Base-by-base conservation (phyloP, 2,888 invertebrate species). In the Drosophila lacicola region DNA sequence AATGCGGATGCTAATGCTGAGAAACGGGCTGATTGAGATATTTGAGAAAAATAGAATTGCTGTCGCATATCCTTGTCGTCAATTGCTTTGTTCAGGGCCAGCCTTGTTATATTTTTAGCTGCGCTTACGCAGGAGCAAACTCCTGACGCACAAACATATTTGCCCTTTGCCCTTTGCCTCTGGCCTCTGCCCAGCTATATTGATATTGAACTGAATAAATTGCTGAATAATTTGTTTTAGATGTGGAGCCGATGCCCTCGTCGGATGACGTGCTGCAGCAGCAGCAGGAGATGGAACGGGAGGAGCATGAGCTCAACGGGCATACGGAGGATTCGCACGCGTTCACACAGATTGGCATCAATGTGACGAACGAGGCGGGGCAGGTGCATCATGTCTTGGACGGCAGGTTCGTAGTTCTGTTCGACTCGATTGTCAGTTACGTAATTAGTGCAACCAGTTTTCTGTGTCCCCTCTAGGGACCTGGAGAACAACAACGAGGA, bases 341-440 rank as follows among this genome's bases (percentile, higher is more conserved):
- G 19, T 90, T 91, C 66, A 76, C 91, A 73, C 88, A 90, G 69
- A 90, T 92, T 61, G 90, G 90, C 55, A 92, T 92, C 60, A 92
- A 91, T 86, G 90, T 92, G 70, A 92, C 91, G 57, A 92, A 92
- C 72, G 92, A 93, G 82, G 78, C 86, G 80, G 92, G 92, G 2
- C 91, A 92, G 79, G 87, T 91, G 65, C 91, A 90, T 55, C 91
- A 90, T 55, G 89, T 90, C 8, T 73, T 92, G 19, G 89, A 91
- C 21, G 90, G 90, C 78, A 91, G 91, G 91, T 91, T 80, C 88
- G 82, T 81, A 82, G 89, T 88, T 83, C 81, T 77, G 51, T 69
- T 63, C 29, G n/a, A 25, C 72, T 75, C 66, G 63, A 70, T 75
- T 80, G 80, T 82, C 80, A 78, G 72, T 89, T 88, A 84, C 89